Conservation (phyloP, 2,888 invertebrate genomes). For the Cyaniris semiargus region DNA sequence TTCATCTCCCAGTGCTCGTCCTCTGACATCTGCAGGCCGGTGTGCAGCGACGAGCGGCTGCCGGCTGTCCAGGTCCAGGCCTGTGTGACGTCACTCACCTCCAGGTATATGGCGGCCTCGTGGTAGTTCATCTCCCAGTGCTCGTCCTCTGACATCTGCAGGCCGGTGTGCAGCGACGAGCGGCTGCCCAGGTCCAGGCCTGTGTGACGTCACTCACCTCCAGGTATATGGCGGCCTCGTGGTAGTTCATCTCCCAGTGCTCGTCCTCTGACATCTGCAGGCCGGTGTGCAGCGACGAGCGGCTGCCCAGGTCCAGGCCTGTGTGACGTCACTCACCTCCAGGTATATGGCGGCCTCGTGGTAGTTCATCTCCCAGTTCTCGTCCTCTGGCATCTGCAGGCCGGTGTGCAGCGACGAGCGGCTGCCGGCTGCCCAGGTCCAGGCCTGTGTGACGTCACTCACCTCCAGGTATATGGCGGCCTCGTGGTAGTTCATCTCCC, state of each 20-base stretch:
- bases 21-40: conserved; percentile 73
- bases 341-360: conserved; percentile 94
- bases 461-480: background rate
- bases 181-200: conserved; percentile 80
- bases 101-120: background rate
- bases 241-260: too few relatives aligned
- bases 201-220: conserved; percentile 47
- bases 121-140: too few relatives aligned
- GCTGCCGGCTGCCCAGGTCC: conserved; percentile 83
- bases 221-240: too few relatives aligned
- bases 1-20: conserved; percentile 92
- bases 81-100: conserved; percentile 43
- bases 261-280: too few relatives aligned
- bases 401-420: conserved; percentile 82
- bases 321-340: conserved; percentile 75
- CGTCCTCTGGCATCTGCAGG: conserved; percentile 74
- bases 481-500: too few relatives aligned
- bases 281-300: too few relatives aligned
- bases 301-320: too few relatives aligned
- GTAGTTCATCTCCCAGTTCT: conserved; percentile 94
- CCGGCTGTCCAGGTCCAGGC: conserved; percentile 83
- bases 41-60: conserved; percentile 82
- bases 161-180: conserved; percentile 80
- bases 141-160: conserved; percentile 70
- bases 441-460: conserved; percentile 57